Percentiles rank a stretch among this genome's conserved stretches.
phyloP scores from a whole-genome alignment of 2,113 vertebrate species.

The Tachuris rubrigastra region DNA sequence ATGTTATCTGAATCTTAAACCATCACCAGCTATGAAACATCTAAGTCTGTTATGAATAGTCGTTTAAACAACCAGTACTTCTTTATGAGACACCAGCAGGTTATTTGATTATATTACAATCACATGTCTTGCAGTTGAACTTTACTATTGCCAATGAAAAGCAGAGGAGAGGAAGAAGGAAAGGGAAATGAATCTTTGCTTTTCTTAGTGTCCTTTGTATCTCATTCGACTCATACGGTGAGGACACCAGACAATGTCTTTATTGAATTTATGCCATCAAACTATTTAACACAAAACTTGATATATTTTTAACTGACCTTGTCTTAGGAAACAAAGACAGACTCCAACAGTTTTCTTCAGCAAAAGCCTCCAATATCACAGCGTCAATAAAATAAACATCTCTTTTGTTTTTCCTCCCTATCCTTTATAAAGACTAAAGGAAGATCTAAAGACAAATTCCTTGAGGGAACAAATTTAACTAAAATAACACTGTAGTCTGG shows the following conservation, averaged over 20 bases:
- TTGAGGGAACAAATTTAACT: conserved; percentile 11
- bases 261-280: conserved; percentile 62
- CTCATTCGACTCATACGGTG: neutral
- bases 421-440: neutral
- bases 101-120: conserved; percentile 64
- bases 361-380: neutral
- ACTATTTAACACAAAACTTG: conserved; percentile 67
- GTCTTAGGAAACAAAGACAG: conserved; percentile 34
- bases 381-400: conserved; percentile 7
- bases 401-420: neutral
- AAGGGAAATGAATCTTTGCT: conserved; percentile 46
- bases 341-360: neutral
- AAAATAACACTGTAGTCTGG: neutral
- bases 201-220: conserved; percentile 42
- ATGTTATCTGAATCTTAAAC: conserved; percentile 50
- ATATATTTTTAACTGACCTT: conserved; percentile 47
- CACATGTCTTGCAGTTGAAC: conserved; percentile 56
- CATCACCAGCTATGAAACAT: conserved; percentile 31
- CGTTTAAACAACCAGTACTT: conserved; percentile 34
- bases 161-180: conserved; percentile 9
- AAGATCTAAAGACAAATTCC: neutral
- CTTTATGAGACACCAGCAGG: conserved; percentile 61
- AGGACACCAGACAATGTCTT: conserved; percentile 49
- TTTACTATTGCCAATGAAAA: conserved; percentile 55
- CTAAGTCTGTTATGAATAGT: conserved; percentile 45